Percentiles rank a stretch among this genome's conserved stretches.
phyloP scores from a whole-genome alignment of 2,888 invertebrate species.

The Limnephilus lunatus region DNA sequence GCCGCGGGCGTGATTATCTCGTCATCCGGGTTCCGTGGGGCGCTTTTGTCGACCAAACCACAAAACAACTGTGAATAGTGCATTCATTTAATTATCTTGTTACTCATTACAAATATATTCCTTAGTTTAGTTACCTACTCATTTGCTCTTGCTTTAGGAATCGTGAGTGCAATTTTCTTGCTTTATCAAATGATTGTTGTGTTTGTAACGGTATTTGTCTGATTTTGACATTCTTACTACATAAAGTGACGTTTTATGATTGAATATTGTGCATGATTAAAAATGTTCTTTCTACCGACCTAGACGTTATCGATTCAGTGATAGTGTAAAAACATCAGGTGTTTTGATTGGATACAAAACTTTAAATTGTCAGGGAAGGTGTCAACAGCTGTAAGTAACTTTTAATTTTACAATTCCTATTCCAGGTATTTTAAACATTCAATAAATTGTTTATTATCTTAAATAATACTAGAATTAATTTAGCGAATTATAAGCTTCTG shows the following conservation, averaged over 20 bases:
- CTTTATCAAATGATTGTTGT: constrained; percentile 41
- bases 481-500: background rate
- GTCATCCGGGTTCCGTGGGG: constrained; percentile 33
- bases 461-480: background rate
- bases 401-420: background rate
- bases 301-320: constrained; percentile 9
- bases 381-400: constrained; percentile 18
- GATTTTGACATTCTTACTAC: constrained; percentile 53
- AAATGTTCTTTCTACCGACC: constrained; percentile 43
- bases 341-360: constrained; percentile 29
- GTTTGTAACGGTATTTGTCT: constrained; percentile 49
- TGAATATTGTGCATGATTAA: constrained; percentile 36
- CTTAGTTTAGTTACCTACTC: background rate
- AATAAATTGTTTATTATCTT: background rate
- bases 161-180: constrained; percentile 8
- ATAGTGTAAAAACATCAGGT: constrained; percentile 37
- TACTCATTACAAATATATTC: background rate
- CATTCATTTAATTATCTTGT: background rate
- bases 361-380: background rate
- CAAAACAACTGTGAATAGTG: constrained; percentile 9
- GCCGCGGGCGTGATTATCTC: constrained; percentile 12
- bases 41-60: background rate
- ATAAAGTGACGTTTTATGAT: constrained; percentile 52
- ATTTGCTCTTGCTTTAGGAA: background rate
- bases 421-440: background rate